Percentiles rank a stretch among this genome's conserved stretches.
These are phyloP conservation scores for Luffia ferchaultella DNA, from an alignment of 2,888 invertebrate species.

Conservation along the genomic window DNA sequence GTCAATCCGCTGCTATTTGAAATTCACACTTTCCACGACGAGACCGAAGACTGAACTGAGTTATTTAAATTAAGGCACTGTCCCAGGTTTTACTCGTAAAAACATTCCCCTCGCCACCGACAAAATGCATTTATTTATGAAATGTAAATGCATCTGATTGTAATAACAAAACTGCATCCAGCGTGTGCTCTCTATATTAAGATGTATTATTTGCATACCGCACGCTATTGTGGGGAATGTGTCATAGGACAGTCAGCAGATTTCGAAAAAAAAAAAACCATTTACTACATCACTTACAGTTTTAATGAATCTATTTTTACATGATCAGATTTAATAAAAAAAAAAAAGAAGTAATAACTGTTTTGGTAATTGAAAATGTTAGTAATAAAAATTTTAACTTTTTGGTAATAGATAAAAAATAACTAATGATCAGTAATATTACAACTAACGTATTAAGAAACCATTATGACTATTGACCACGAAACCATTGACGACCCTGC, in stretches of 20 bases:
- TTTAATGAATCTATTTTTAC: too few relatives aligned
- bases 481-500: too few relatives aligned
- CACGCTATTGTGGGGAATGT: conserved; percentile 23
- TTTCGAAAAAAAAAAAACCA: neutral
- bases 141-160: conserved; percentile 66
- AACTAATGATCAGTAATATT: neutral
- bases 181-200: conserved; percentile 57
- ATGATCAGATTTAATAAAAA: neutral
- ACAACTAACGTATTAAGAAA: too few relatives aligned
- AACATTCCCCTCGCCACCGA: conserved; percentile 29
- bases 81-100: conserved; percentile 33
- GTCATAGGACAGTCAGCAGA: conserved; percentile 12
- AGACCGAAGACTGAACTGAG: conserved; percentile 19
- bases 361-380: neutral
- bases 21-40: conserved; percentile 35
- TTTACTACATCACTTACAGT: neutral
- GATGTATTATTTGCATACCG: conserved; percentile 65
- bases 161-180: conserved; percentile 63
- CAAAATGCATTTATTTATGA: conserved; percentile 64
- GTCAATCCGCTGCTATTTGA: too few relatives aligned
- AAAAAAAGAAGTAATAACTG: neutral
- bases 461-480: too few relatives aligned
- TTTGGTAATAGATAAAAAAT: neutral
- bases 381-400: neutral
- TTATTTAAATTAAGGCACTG: conserved; percentile 53